These are phyloP conservation scores for Amphipoea lucens DNA, from an alignment of 2,888 invertebrate species.

Conservation along the genomic window DNA sequence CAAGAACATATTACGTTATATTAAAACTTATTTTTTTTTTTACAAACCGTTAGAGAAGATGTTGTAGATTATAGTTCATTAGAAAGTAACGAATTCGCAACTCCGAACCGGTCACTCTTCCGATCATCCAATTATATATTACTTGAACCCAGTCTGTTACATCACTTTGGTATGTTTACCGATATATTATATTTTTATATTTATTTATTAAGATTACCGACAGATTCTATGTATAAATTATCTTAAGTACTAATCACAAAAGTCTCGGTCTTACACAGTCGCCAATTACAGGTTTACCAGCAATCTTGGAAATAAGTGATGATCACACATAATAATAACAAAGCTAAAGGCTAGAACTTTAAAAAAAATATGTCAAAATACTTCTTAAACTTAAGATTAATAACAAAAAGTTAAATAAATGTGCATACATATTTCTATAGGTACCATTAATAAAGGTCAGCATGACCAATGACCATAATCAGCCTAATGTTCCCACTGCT, in stretches of 20 bases:
- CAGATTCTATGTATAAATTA: too few relatives aligned
- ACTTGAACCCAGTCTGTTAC: constrained; percentile 34
- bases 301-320: too few relatives aligned
- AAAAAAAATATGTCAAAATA: too few relatives aligned
- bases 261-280: too few relatives aligned
- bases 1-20: constrained; percentile 20
- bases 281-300: too few relatives aligned
- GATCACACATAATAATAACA: too few relatives aligned
- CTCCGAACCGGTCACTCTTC: constrained; percentile 38
- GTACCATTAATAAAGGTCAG: neutral
- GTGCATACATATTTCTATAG: constrained; percentile 6
- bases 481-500: too few relatives aligned
- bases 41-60: constrained; percentile 31
- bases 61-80: constrained; percentile 34
- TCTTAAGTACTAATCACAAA: too few relatives aligned
- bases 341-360: too few relatives aligned
- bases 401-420: neutral
- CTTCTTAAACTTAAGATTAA: too few relatives aligned
- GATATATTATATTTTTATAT: neutral
- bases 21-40: constrained; percentile 1
- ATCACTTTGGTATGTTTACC: constrained; percentile 21
- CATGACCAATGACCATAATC: too few relatives aligned
- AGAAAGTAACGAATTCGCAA: constrained; percentile 61
- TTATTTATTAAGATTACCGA: too few relatives aligned
- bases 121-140: constrained; percentile 46